Base-by-base conservation (phyloP, 2,888 invertebrate species). In the Amblyteles armatorius region DNA sequence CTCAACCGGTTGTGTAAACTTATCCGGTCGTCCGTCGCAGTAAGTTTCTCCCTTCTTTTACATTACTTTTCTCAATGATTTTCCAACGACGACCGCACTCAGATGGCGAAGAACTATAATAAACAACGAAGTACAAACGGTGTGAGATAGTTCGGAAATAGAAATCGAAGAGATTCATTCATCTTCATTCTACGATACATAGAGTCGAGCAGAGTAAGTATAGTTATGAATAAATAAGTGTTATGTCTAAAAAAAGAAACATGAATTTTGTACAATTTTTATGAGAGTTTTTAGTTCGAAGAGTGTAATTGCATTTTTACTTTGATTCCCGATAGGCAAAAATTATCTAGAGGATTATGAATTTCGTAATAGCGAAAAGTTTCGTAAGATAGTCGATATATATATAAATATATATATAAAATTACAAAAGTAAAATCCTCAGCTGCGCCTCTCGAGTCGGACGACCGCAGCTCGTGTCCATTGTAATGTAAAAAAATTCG, bases 341-440 rank as follows among this genome's bases (percentile, higher is more conserved):
- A 19, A 16, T 7, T 55, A 50, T 52, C 22, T 52, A 44, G 48
- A 65, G 48, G 16, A 36, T 55, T 19, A 80, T 72, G 50, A 67
- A 60, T 76, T 67, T 74, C 55, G 40, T 84, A 29, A 68, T 71
- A 50, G 79, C 55, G 57, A 79, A 76, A 67, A 52, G 1, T 80
- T 78, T 4, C 68, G 68, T 69, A 44, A 68, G 36, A 63, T 33
- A 63, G 50, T 33, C 40, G 3, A 36, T 57, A 26, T 33, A 29
- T 50, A 36, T 69, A 50, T 50, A 13, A 9, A 33, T 72, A 44
- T 60, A 57, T 69, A 67, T 84, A 85, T 82, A 82, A 85, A 85
- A 85, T 76, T 85, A 84, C 81, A 79, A 76, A 74, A 82, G 82
- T 74, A 50, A 82, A 79, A 76, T 85, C 40, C 72, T 79, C 40